Conservation (phyloP, 1,140 invertebrate species). For the Drosophila lacertosa region DNA sequence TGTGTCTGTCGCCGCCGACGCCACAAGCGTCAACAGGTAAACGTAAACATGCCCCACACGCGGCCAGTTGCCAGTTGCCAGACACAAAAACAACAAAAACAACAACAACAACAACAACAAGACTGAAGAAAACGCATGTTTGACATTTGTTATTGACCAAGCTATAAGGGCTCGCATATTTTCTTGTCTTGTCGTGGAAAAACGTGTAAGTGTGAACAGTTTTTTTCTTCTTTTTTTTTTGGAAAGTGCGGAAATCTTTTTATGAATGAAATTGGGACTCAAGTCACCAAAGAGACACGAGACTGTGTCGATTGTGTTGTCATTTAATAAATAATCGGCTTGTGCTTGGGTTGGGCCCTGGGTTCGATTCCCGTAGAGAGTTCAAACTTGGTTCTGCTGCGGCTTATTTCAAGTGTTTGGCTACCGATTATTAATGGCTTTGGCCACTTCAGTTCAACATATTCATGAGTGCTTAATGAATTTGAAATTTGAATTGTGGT, state of each 20-base stretch:
- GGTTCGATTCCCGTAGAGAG: conserved; percentile 20
- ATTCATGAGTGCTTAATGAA: conserved; percentile 4
- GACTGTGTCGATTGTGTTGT: conserved; percentile 59
- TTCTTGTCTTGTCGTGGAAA: conserved; percentile 34
- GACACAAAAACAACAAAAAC: too few relatives aligned
- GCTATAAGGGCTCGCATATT: conserved; percentile 39
- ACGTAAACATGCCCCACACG: conserved; percentile 62
- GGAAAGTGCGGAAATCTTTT: conserved; percentile 65
- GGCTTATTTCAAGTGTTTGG: conserved; percentile 11
- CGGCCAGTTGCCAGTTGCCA: conserved; percentile 20
- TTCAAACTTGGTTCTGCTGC: conserved; percentile 16
- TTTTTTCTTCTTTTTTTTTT: too few relatives aligned
- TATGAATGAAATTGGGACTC: conserved; percentile 66
- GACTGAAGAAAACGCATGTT: conserved; percentile 57
- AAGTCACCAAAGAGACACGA: conserved; percentile 12
- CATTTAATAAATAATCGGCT: conserved; percentile 69
- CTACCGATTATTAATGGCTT: conserved; percentile 16
- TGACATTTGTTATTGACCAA: conserved; percentile 73
- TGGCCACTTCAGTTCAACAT: neutral
- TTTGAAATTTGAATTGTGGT: neutral
- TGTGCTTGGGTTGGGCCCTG: conserved; percentile 18
- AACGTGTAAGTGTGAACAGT: conserved; percentile 34
- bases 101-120: conserved; percentile 43
- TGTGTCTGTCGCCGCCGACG: conserved; percentile 22
- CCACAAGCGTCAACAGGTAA: conserved; percentile 70